Evolutionary conservation across 1,140 invertebrate species (phyloP), one percentile per base, ranked within the genome.

Genomic region (Drosophila murphyi): DNA sequence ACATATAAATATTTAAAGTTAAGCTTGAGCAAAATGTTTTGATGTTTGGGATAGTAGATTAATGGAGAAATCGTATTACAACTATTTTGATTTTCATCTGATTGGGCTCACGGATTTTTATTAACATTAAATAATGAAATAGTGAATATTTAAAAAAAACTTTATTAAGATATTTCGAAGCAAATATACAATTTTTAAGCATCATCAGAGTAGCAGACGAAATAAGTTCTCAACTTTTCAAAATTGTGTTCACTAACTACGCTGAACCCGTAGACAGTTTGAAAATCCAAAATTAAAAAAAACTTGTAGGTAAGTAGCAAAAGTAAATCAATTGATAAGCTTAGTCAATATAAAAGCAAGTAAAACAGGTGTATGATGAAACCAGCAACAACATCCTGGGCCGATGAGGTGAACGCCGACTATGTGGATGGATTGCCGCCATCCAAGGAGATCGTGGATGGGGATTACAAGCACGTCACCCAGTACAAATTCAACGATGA

Each of bases 401-500:
- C 97, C 31, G 97, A 98, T 93, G 97, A 98, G 86, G 97, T 98
- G 0, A 97, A 98, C 90, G 95, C 96, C 64, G 96, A 97, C 85
- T 96, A 95, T 91, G 96, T 94, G 88, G 95, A 95, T 78, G 94
- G 94, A 3, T 92, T 98, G 28, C 97, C 97, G 31, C 95, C 96
- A 2, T 94, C 96, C 2, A 95, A 95, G 12, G 97, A 98, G 94
- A 95, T 96, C 5, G 95, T 95, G 76, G 96, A 97, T 82, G 98
- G 98, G 93, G 96, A 96, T 35, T 94, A 96, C 7, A 99, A 98
- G 93, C 97, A 97, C 76, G 94, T 98, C 0, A 98, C 97, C 7
- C 98, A 99, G 93, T 98, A 98, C 92, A 97, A 97, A 92, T 95
- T 95, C 75, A 97, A 98, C 92, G 97, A 98, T 34, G 97, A 98